Evolutionary conservation across 2,797 vertebrate species (phyloP).

Genomic region (Pelochelys cantorii): DNA sequence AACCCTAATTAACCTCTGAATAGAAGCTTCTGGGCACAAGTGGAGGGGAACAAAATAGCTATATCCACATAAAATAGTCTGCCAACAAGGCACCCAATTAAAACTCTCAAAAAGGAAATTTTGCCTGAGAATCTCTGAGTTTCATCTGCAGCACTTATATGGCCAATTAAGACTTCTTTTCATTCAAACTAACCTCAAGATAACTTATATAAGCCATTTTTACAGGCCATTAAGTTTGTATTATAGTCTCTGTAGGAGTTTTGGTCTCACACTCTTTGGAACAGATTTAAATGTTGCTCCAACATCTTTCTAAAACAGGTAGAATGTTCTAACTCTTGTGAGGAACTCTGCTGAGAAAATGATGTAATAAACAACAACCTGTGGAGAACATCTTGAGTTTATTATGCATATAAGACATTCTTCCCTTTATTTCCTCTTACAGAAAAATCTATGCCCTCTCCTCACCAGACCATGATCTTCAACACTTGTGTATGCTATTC

Average conservation of each 20-base stretch:
- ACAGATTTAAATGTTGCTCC: background rate
- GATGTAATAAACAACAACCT: background rate
- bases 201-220: background rate
- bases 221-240: background rate
- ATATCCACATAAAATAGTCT: accelerated
- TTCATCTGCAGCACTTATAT: background rate
- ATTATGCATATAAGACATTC: background rate
- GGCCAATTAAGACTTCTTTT: background rate
- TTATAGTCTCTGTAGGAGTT: background rate
- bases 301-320: background rate
- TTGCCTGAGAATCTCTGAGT: conserved; percentile 5
- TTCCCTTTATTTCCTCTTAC: background rate
- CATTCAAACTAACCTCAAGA: background rate
- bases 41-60: background rate
- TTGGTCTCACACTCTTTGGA: background rate
- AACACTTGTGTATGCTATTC: background rate
- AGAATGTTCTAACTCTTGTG: background rate
- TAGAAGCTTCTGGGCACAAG: background rate
- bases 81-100: conserved; percentile 23
- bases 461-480: background rate
- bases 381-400: background rate
- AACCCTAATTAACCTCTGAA: conserved; percentile 59
- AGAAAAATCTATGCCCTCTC: background rate
- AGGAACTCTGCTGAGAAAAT: accelerated
- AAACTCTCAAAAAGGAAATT: background rate